A percentile compares a stretch with the other conserved stretches of the same genome.
These are phyloP conservation scores for Cataglyphis albicans DNA, from an alignment of 2,888 invertebrate species.

Conservation along the genomic window DNA sequence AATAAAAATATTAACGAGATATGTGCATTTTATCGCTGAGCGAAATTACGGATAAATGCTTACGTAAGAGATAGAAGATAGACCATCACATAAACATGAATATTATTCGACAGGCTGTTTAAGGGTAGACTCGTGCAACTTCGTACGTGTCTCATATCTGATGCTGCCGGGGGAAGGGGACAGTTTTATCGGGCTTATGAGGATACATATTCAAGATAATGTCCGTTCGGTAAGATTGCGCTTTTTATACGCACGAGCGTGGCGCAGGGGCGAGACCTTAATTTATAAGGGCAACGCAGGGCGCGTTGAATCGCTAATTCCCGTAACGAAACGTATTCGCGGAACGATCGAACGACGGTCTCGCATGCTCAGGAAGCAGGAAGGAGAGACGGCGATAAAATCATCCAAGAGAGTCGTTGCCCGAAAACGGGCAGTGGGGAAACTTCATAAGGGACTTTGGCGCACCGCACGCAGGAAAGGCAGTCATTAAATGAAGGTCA, in stretches of 20 bases:
- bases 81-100: neutral
- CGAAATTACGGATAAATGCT: neutral
- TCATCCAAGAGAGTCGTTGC: slow-evolving; percentile 75
- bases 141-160: slow-evolving; percentile 17
- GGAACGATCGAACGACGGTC: slow-evolving; percentile 67
- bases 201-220: slow-evolving; percentile 47
- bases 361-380: slow-evolving; percentile 71
- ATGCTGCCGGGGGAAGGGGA: neutral
- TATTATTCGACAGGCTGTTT: neutral
- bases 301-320: slow-evolving; percentile 68
- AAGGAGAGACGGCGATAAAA: slow-evolving; percentile 78
- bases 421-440: slow-evolving; percentile 76
- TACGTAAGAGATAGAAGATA: slow-evolving; percentile 6
- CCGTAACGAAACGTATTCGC: slow-evolving; percentile 68
- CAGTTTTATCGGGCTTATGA: slow-evolving; percentile 37
- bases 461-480: slow-evolving; percentile 56
- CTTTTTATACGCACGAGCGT: slow-evolving; percentile 37
- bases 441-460: slow-evolving; percentile 53
- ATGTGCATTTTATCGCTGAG: neutral
- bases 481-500: slow-evolving; percentile 71
- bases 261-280: slow-evolving; percentile 38
- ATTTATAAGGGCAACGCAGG: slow-evolving; percentile 58
- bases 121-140: neutral
- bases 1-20: neutral
- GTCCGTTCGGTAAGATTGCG: slow-evolving; percentile 38